Base-by-base conservation (phyloP, 2,113 vertebrate genomes). In the Genyomyrus donnyi region DNA sequence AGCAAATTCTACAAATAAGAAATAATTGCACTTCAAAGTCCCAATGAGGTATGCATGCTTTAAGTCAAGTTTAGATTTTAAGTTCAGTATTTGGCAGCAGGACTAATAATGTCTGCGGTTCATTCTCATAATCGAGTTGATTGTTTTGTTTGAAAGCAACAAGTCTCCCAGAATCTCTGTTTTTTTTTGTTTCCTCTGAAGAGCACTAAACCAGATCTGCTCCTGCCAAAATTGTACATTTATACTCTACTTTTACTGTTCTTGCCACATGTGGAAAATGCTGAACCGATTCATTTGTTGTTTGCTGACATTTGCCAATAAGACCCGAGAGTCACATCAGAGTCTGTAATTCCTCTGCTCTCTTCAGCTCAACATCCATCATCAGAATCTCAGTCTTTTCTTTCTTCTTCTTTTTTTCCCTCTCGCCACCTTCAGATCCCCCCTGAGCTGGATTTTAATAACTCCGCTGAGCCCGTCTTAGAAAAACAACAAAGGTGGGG, bases 351-450 rank as follows among this genome's bases (percentile, higher is more conserved):
- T 94, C 92, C 92, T 95, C 92, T 94, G 94, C 92, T 94, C 91
- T 91, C 91, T 93, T 95, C 91, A 94, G 95, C 95, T 94, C 94
- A 94, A 92, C 94, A 95, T 94, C 93, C 90, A 93, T 91, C 93
- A 93, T 84, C 70, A 93, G 95, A 94, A 93, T 94, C 92, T 93
- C 21, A n/a, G 89, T 87, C 90, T 89, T 85, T 91, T 90, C 90
- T 90, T 90, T 86, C 90, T 45, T 56, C 89, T 90, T 87, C 87
- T 90, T 91, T 89, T 91, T 92, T 90, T 3, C 42, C 80, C 83
- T 10, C 83, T n/a, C 91, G 7, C 80, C 53, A 91, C 39, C 89
- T 85, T 90, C 85, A 90, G 92, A 93, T 89, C 88, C 89, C 92
- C 83, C 92, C 93, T 91, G 89, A 94, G 93, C 90, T 91, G 88